Evolutionary conservation across 2,888 invertebrate species (phyloP).

Genomic region (Nemotelus pantherinus): DNA sequence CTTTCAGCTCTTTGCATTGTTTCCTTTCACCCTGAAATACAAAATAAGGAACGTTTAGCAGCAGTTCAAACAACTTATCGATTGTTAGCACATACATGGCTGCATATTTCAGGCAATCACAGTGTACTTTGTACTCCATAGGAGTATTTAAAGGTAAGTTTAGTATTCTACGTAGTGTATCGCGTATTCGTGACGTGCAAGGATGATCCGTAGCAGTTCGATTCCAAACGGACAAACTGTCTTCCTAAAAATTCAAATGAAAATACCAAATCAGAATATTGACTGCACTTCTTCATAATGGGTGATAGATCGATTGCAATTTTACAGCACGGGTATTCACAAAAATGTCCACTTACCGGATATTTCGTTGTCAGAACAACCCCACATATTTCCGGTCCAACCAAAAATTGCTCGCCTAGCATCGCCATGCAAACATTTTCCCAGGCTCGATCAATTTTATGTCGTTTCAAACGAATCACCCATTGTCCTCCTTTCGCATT

Average conservation of each 20-base stretch:
- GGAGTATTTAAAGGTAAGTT: conserved; percentile 92
- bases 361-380: conserved; percentile 95
- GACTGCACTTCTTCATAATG: neutral
- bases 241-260: conserved; percentile 74
- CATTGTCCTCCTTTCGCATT: conserved; percentile 98
- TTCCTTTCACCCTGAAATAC: conserved; percentile 62
- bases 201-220: conserved; percentile 90
- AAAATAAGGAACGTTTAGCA: conserved; percentile 28
- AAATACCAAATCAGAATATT: conserved; percentile 15
- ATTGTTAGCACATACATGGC: conserved; percentile 60
- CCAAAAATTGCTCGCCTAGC: conserved; percentile 98
- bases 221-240: conserved; percentile 97
- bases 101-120: conserved; percentile 81
- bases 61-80: neutral
- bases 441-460: conserved; percentile 96
- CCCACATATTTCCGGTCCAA: conserved; percentile 98
- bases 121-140: conserved; percentile 93
- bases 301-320: neutral
- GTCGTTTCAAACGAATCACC: conserved; percentile 94
- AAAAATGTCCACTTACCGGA: conserved; percentile 65
- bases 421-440: conserved; percentile 98
- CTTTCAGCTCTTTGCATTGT: conserved; percentile 63
- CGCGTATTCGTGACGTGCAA: conserved; percentile 90
- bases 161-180: conserved; percentile 92
- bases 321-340: neutral